Evolutionary conservation across 2,888 invertebrate genomes (phyloP), one percentile per base, ranked within the genome.

Genomic region (Disparrhopalites patrizii): DNA sequence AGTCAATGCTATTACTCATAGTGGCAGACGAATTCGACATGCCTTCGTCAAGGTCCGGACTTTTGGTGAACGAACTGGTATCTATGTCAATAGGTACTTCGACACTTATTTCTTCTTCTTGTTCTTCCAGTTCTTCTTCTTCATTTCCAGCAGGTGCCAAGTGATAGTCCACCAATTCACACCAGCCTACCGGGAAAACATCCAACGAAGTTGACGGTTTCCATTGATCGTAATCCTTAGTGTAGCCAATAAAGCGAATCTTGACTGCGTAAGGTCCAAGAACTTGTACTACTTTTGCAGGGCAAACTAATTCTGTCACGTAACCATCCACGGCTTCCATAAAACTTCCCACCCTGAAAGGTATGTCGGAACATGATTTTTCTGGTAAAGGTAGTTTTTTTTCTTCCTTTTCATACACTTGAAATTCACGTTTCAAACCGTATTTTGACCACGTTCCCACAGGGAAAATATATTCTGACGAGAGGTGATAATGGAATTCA

Each of bases 291-390:
- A 65, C 27, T 15, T n/a, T 51, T 2, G 58, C 58, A 2, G 65
- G 65, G 40, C 58, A 58, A 13, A 65, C 20, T 13, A 65, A 15
- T 10, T 51, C 38, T 2, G 65, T 23, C n/a, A 36, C 36, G n/a
- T 52, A 7, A 3, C 18, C 3, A 25, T 65, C 65, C 7, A 58
- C 65, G 20, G 57, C 58, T 51, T 65, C 65, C 8, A 65, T n/a
- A 25, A 20, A 36, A 51, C 36, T 36, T 15, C 50, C 47, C 4
- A n/a, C 50, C 20, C 27, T n/a, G n/a, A n/a, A n/a, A n/a, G n/a
- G n/a, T n/a, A n/a, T n/a, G n/a, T n/a, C n/a, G n/a, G n/a, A n/a
- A n/a, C n/a, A n/a, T n/a, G n/a, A n/a, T n/a, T n/a, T n/a, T n/a
- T n/a, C n/a, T n/a, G n/a, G n/a, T n/a, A n/a, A n/a, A n/a, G n/a